Conservation (phyloP, 2,888 invertebrate genomes). For the Geophilus truncorum region DNA sequence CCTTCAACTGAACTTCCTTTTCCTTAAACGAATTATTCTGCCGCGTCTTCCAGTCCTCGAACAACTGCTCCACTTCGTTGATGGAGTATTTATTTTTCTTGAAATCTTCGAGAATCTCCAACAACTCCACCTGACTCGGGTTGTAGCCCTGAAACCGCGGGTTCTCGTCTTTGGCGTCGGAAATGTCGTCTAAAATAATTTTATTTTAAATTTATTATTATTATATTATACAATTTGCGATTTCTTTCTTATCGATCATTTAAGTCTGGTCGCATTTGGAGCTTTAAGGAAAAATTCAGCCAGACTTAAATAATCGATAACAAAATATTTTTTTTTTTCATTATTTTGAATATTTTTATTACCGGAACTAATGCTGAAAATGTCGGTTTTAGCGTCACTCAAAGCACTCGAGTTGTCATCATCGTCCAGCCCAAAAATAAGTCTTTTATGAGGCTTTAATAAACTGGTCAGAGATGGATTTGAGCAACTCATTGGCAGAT, state of each 20-base stretch:
- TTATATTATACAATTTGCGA: too few relatives aligned
- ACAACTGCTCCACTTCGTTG: constrained; percentile 74
- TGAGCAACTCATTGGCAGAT: constrained; percentile 6
- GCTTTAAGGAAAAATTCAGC: too few relatives aligned
- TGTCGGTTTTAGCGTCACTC: constrained; percentile 50
- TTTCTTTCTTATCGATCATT: too few relatives aligned
- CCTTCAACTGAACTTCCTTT: constrained; percentile 51
- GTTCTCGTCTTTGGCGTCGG: not conserved
- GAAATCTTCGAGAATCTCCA: constrained; percentile 81
- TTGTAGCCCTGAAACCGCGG: constrained; percentile 1
- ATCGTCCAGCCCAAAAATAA: not conserved
- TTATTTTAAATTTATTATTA: too few relatives aligned
- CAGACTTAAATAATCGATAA: too few relatives aligned
- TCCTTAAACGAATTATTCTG: constrained; percentile 82
- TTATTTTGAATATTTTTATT: constrained; percentile 37
- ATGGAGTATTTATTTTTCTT: constrained; percentile 83
- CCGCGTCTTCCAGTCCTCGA: constrained; percentile 78
- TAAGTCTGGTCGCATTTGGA: too few relatives aligned
- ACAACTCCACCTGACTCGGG: constrained; percentile 64
- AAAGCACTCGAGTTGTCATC: constrained; percentile 3
- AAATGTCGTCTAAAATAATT: not conserved
- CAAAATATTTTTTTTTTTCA: too few relatives aligned
- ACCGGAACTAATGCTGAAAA: constrained; percentile 45
- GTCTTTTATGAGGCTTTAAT: not conserved
- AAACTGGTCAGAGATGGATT: not conserved